Base-by-base conservation (phyloP, 1,140 invertebrate species). In the Halesus radiatus region DNA sequence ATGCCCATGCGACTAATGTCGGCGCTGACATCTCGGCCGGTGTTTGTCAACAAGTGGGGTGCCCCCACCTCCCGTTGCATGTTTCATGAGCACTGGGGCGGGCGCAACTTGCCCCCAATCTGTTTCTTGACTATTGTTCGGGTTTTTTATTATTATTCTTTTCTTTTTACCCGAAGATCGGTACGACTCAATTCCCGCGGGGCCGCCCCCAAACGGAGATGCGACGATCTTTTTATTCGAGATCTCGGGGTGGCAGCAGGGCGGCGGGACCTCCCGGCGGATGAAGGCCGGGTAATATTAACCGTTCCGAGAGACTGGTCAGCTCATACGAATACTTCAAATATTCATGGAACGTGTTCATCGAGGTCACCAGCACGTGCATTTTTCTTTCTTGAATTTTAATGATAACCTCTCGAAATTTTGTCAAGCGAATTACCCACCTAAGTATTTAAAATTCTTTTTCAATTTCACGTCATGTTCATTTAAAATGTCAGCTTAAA, bases 21-120 rank as follows among this genome's bases (percentile, higher is more conserved):
- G 72, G 56, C 73, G 79, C 73, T 80, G 79, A 80, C 79, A 80
- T 74, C 58, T 62, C 58, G 75, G 18, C 60, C 58, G 64, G 75
- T 80, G 79, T 80, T 80, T 80, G 79, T 80, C 79, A 80, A 80
- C 79, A 80, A 80, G 79, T 80, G 75, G 60, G 79, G n/a, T 52
- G 32, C 68, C 54, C 37, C n/a, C 74, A 29, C 26, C 6, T 26
- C 16, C 26, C 54, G n/a, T 60, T 80, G 73, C 56, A 80, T 76
- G 54, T 80, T 80, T 80, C 58, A 80, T 80, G 79, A 80, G 62
- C 72, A 10, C 18, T 3, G 79, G 60, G 79, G 29, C 66, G 53
- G 16, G 68, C 37, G 13, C 5, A 54, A 56, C 70, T 74, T 74
- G 53, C 70, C 70, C 70, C 70, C 70, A 74, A 74, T 74, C 70